A percentile compares a stretch with the other conserved stretches of the same genome.
These are phyloP conservation scores for Cyphomyrus plagiostoma DNA, from an alignment of 2,113 vertebrate species.

Conservation along the genomic window DNA sequence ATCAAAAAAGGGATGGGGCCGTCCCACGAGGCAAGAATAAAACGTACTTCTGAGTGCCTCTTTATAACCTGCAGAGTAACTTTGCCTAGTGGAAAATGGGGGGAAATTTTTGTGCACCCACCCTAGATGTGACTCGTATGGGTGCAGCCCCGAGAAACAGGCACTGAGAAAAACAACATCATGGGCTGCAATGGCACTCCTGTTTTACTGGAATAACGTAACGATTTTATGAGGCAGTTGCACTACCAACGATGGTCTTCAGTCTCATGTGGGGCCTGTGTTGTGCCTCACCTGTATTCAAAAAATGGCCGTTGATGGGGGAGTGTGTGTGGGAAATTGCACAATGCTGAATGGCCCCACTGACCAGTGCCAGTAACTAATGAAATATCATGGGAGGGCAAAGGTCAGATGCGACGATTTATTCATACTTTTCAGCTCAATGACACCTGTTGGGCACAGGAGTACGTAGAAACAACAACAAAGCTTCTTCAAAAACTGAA, in stretches of 20 bases:
- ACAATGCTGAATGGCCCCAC: neutral
- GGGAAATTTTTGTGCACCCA: conserved; percentile 16
- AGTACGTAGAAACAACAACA: neutral
- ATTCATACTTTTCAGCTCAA: neutral
- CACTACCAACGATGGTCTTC: neutral
- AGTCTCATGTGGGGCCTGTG: neutral
- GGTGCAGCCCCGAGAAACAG: neutral
- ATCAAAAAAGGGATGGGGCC: neutral
- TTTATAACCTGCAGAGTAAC: neutral
- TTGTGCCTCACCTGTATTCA: neutral
- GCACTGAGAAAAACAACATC: neutral
- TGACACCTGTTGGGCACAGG: neutral
- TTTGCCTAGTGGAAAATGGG: neutral
- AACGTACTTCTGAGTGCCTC: neutral
- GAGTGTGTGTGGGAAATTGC: neutral
- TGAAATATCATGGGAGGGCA: neutral
- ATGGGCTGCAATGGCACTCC: neutral
- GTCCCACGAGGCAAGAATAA: neutral
- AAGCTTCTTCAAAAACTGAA: neutral
- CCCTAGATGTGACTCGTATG: neutral
- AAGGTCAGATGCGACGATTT: neutral
- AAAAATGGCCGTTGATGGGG: neutral
- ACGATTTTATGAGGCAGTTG: neutral
- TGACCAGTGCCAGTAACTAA: neutral
- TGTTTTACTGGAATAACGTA: conserved; percentile 6